These are phyloP conservation scores for Gorsachius magnificus DNA, from an alignment of 2,797 vertebrate species.

Conservation along the genomic window DNA sequence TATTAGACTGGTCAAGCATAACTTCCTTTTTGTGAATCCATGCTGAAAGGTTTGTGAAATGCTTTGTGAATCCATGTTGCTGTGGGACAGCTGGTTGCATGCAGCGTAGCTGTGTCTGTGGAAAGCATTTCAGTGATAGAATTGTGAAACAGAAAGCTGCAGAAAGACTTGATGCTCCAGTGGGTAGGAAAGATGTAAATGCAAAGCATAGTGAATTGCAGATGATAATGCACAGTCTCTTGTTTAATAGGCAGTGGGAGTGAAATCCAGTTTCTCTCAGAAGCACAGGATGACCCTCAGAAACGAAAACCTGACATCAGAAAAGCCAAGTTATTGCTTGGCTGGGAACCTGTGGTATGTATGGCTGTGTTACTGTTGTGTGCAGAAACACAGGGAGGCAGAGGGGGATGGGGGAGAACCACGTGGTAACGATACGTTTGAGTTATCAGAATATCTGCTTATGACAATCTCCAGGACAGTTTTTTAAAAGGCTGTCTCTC, in stretches of 20 bases:
- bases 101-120: neutral
- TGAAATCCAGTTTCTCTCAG: conserved; percentile 97
- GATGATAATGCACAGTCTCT: neutral
- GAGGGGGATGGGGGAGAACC: neutral
- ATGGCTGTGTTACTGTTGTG: neutral
- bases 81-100: neutral
- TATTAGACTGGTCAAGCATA: neutral
- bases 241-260: conserved; percentile 85
- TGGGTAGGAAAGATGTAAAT: neutral
- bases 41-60: neutral
- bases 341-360: conserved; percentile 98
- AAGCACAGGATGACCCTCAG: conserved; percentile 97
- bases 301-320: conserved; percentile 94
- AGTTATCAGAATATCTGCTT: neutral
- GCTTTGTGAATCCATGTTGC: neutral
- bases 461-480: neutral
- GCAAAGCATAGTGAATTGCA: neutral
- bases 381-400: neutral
- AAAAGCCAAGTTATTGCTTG: conserved; percentile 93
- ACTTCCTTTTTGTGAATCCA: neutral
- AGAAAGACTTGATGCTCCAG: neutral
- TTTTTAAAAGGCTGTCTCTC: neutral
- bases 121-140: neutral
- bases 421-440: rapidly evolving
- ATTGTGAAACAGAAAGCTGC: neutral